These are phyloP conservation scores for Morinoia aosen DNA, from an alignment of 2,888 invertebrate genomes.

Conservation along the genomic window DNA sequence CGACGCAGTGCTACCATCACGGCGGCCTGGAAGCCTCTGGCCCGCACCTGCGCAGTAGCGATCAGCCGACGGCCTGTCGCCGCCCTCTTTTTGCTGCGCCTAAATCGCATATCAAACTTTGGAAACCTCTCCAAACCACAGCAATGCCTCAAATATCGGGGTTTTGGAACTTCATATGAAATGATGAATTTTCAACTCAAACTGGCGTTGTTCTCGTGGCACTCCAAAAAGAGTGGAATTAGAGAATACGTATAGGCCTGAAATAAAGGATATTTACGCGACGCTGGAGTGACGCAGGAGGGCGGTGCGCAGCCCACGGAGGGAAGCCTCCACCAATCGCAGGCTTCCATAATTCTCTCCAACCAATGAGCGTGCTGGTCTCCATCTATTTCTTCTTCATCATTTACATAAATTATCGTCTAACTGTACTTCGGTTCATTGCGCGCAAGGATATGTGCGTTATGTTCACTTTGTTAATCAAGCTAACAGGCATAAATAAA, in stretches of 20 bases:
- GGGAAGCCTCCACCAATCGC: neutral
- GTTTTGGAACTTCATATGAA: neutral
- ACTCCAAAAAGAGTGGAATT: neutral
- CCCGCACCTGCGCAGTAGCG: slow-evolving; percentile 41
- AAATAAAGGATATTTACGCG: neutral
- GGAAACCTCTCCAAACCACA: neutral
- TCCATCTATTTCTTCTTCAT: slow-evolving; percentile 31
- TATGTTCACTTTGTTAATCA: slow-evolving; percentile 41
- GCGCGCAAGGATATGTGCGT: neutral
- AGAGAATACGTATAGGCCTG: neutral
- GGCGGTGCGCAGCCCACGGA: neutral
- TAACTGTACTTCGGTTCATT: slow-evolving; percentile 21
- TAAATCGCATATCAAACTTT: neutral
- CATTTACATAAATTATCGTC: slow-evolving; percentile 30
- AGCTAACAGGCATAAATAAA: slow-evolving; percentile 5
- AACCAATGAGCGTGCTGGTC: slow-evolving; percentile 20
- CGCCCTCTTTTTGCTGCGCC: slow-evolving; percentile 34
- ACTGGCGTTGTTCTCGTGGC: neutral
- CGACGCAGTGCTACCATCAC: neutral
- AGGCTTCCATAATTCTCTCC: neutral
- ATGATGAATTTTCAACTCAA: neutral
- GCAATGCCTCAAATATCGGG: neutral
- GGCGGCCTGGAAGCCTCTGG: slow-evolving; percentile 20
- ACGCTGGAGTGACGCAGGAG: neutral
- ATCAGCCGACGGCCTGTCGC: neutral